Evolutionary conservation across 2,113 vertebrate species (phyloP), one percentile per base, ranked within the genome.

Genomic region (Bos taurus): DNA sequence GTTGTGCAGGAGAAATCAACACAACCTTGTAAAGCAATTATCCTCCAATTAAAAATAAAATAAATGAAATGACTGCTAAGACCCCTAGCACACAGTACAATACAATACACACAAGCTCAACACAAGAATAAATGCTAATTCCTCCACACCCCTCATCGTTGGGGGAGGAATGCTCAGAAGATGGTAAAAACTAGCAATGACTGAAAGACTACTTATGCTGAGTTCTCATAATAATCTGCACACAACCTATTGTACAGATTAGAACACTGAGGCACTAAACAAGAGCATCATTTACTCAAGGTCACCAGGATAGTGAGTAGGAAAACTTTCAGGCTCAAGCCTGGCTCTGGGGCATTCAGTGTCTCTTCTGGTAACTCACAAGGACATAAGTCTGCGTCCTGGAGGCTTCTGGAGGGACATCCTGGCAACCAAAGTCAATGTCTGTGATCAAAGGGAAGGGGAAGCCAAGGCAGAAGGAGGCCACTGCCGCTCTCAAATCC

Each of bases 201-300:
- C 3, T 23, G 71, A 50, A 33, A 48, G 64, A 4, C 52, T 3
- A 6, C 88, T 4, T 1, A 3, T 0, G 14, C 21, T 1, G 0
- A 16, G 46, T 21, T 62, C 12, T 1, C 28, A 30, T 2, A 6
- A 17, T 9, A 36, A 46, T n/a, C 36, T 33, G 7, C 52, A 40
- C 43, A 23, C 33, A 46, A 21, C 36, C 85, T 3, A 0, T 15
- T 56, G 64, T 6, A 17, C 33, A 52, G 90, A 28, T 17, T 6
- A 26, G 87, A 57, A 50, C 43, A 30, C 33, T 0, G 23, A 78
- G 87, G 74, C 13, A 0, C 33, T 25, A 13, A 46, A 46, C 40
- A 15, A 13, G 14, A 19, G 28, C 81, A 6, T 28, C 10, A 10
- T 23, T 54, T 30, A 23, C 83, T n/a, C 59, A 10, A 50, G 52